phyloP scores from a whole-genome alignment of 2,888 invertebrate genomes.

The Noctua comes region DNA sequence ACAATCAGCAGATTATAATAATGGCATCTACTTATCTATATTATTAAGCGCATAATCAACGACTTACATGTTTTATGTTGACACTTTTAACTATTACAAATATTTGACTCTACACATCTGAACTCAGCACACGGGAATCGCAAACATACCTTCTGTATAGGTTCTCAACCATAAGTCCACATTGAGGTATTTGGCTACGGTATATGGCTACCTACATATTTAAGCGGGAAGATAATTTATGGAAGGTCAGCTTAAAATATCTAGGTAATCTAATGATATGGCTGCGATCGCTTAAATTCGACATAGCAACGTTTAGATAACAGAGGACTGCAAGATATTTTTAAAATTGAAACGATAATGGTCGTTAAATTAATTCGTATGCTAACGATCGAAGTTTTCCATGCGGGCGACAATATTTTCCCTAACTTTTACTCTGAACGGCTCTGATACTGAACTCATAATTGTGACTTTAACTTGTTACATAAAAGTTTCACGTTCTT shows the following conservation, averaged over 20 bases:
- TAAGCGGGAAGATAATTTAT: slow-evolving; percentile 67
- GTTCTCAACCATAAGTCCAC: slow-evolving; percentile 38
- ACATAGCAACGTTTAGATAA: slow-evolving; percentile 67
- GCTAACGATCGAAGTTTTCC: slow-evolving; percentile 70
- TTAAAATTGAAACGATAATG: slow-evolving; percentile 35
- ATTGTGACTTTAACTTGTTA: slow-evolving; percentile 71
- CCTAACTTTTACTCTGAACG: slow-evolving; percentile 60
- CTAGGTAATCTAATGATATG: slow-evolving; percentile 81
- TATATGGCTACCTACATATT: slow-evolving; percentile 59
- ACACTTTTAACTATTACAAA: slow-evolving; percentile 44
- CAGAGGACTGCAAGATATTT: slow-evolving; percentile 46
- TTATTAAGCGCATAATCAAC: slow-evolving; percentile 65
- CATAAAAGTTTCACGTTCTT: slow-evolving; percentile 66
- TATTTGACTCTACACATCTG: slow-evolving; percentile 35
- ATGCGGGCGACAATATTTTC: slow-evolving; percentile 63
- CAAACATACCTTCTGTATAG: slow-evolving; percentile 36
- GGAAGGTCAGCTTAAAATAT: slow-evolving; percentile 74
- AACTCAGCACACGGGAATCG: slow-evolving; percentile 50
- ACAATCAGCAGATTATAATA: slow-evolving; percentile 50
- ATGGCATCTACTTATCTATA: slow-evolving; percentile 62
- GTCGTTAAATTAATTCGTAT: slow-evolving; percentile 63
- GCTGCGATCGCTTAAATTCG: slow-evolving; percentile 79
- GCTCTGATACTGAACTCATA: slow-evolving; percentile 66
- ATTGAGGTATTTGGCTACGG: slow-evolving; percentile 63
- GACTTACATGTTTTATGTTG: slow-evolving; percentile 40